Percentiles rank a stretch among this genome's conserved stretches.
Evolutionary conservation across 2,113 vertebrate species (phyloP).

Genomic region (Eolophus roseicapilla): DNA sequence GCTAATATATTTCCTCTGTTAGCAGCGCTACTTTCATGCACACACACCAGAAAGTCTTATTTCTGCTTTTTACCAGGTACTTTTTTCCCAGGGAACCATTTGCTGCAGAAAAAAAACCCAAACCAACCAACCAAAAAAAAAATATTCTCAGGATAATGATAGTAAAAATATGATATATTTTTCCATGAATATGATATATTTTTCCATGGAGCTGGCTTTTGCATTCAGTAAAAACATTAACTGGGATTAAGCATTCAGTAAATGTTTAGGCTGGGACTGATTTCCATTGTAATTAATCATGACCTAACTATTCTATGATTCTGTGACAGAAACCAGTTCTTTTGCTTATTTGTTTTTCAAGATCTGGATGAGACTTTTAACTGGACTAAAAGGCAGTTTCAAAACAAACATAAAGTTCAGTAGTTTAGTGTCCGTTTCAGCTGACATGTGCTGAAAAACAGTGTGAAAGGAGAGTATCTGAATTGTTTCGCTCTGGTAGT

Average conservation of each 20-base stretch:
- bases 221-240: neutral
- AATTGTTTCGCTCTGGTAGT: neutral
- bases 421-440: neutral
- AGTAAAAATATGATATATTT: constrained; percentile 32
- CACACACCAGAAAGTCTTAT: neutral
- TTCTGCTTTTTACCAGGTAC: constrained; percentile 25
- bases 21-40: neutral
- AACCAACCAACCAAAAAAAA: neutral
- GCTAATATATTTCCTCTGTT: constrained; percentile 47
- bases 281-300: constrained; percentile 49
- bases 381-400: constrained; percentile 7
- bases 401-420: constrained; percentile 42
- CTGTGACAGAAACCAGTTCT: constrained; percentile 14
- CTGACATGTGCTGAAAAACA: neutral
- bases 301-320: neutral
- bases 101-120: neutral
- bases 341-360: constrained; percentile 46
- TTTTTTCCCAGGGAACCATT: constrained; percentile 28
- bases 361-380: constrained; percentile 19
- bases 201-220: constrained; percentile 4
- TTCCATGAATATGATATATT: constrained; percentile 7
- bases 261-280: constrained; percentile 39
- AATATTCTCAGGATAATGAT: neutral
- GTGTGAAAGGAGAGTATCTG: neutral
- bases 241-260: constrained; percentile 27